These are phyloP conservation scores for Mus pahari DNA, from an alignment of 2,113 vertebrate genomes.

Conservation along the genomic window DNA sequence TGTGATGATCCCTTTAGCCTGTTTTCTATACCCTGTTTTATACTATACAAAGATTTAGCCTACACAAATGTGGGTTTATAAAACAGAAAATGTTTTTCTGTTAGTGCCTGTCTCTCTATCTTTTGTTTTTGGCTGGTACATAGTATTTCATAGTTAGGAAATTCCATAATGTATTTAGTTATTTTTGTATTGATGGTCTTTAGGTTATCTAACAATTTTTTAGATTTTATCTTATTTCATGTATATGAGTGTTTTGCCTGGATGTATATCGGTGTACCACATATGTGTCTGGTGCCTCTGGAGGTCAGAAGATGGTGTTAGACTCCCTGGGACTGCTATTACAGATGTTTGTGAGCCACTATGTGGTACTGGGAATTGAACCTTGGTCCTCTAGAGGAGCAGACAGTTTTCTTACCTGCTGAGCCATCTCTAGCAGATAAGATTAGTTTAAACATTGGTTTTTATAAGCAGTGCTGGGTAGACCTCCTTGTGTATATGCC, in stretches of 20 bases:
- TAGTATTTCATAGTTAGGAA: constrained; percentile 46
- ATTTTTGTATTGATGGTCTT: constrained; percentile 12
- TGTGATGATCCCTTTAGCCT: neutral
- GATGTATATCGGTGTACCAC: neutral
- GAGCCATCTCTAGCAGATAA: neutral
- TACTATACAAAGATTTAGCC: neutral
- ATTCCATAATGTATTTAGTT: neutral
- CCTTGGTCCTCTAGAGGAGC: neutral
- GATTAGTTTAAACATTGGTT: neutral
- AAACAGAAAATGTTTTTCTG: neutral
- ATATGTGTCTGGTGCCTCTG: neutral
- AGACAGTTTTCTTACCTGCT: neutral
- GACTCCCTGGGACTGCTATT: neutral
- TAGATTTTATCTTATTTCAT: neutral
- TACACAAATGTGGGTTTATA: neutral
- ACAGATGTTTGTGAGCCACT: neutral
- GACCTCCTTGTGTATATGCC: neutral
- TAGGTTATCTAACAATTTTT: constrained; percentile 32
- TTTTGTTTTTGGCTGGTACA: neutral
- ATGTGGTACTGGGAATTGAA: neutral
- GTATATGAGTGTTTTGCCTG: neutral
- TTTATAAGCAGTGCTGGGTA: constrained; percentile 8
- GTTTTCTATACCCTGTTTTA: neutral
- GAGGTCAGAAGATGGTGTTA: neutral
- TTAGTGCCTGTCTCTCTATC: neutral